Base-by-base conservation (phyloP, 2,888 invertebrate genomes). In the Leptinotarsa peninsularis region DNA sequence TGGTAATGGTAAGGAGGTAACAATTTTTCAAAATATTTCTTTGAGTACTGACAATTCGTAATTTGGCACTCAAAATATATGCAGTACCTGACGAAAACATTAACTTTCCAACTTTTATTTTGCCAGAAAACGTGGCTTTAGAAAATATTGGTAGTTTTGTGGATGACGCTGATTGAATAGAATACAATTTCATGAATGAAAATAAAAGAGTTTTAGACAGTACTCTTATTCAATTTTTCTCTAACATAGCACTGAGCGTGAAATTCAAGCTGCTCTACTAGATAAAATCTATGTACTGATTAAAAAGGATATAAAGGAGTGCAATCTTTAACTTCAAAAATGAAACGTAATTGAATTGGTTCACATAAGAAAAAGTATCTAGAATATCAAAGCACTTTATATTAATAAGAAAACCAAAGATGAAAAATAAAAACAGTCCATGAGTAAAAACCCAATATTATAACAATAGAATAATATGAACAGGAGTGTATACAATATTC, bases 401-500 rank as follows among this genome's bases (percentile, higher is more conserved):
- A 69, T 56, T 74, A 80, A 81, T 81, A 80, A 83, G 81, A 84
- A 83, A 82, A 83, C 82, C 82, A 79, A 79, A 81, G 80, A 81
- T 76, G 82, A 73, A 82, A 82, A 81, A 82, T 82, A 85, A 86
- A 83, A 86, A 87, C 86, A 86, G 85, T 86, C 86, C 86, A 85
- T 84, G 83, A 83, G 83, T 85, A 82, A 84, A 83, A 86, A 86
- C 85, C 83, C 83, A 86, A 85, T 85, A 82, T 72, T 85, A 81
- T 85, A 87, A 87, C 86, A 86, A 86, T 86, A 86, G 82, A 85
- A 79, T 80, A 76, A 78, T 84, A 84, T 86, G 85, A 86, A 86
- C 85, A 86, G 85, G 85, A 85, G 84, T 86, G 86, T 86, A 85
- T 85, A 85, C 84, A 85, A 84, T 84, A 77, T 75, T 69, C 78